These are phyloP conservation scores for Pegea sp. DNA, from an alignment of 23 tunicate species.

Conservation along the genomic window DNA sequence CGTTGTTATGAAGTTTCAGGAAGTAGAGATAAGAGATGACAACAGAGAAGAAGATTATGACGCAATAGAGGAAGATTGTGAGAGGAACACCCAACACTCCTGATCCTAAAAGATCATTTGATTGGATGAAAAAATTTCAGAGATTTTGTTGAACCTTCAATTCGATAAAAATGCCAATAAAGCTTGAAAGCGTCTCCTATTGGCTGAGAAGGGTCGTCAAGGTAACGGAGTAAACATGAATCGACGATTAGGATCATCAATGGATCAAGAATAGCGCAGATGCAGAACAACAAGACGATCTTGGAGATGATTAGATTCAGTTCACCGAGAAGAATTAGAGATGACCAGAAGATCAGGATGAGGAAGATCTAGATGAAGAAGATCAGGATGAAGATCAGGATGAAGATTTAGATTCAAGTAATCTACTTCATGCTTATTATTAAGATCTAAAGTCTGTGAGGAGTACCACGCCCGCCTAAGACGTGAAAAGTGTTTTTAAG, in stretches of 20 bases:
- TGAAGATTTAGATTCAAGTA: no score
- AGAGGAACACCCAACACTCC: slow-evolving; percentile 90
- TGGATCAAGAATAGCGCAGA: slow-evolving; percentile 69
- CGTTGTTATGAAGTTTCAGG: slow-evolving; percentile 88
- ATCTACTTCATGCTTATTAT: no score
- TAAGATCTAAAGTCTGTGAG: no score
- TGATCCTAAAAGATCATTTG: slow-evolving; percentile 19
- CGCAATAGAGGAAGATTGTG: slow-evolving; percentile 55
- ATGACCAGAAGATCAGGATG: slow-evolving; percentile 57
- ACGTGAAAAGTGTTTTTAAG: no score
- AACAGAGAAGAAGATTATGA: slow-evolving; percentile 47
- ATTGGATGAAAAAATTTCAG: neutral
- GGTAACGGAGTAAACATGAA: slow-evolving; percentile 36
- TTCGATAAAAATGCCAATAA: slow-evolving; percentile 73
- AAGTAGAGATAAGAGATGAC: slow-evolving; percentile 75
- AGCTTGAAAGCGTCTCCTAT: slow-evolving; percentile 92
- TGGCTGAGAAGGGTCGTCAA: slow-evolving; percentile 39
- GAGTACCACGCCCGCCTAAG: no score
- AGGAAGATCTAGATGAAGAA: slow-evolving; percentile 38
- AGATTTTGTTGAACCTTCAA: slow-evolving; percentile 20
- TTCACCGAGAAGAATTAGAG: slow-evolving; percentile 38
- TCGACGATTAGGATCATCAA: slow-evolving; percentile 67
- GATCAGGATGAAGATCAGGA: no score
- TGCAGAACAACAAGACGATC: slow-evolving; percentile 48
- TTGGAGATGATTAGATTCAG: slow-evolving; percentile 70